phyloP scores from a whole-genome alignment of 2,113 vertebrate species.

The Odontophorus gujanensis region DNA sequence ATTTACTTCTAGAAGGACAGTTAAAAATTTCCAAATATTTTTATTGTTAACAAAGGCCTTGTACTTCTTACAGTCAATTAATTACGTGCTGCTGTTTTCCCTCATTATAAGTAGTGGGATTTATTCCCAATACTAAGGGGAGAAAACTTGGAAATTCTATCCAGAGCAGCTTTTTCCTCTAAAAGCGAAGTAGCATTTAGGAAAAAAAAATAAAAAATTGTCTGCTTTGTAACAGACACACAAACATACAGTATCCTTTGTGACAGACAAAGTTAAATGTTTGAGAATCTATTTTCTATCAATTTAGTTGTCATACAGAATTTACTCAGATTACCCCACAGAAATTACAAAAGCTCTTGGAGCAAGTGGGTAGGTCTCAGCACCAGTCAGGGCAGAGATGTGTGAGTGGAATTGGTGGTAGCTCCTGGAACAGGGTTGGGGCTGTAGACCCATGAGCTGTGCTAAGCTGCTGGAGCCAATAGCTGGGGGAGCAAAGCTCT shows the following conservation, averaged over 20 bases:
- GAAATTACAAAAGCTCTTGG: neutral
- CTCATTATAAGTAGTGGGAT: neutral
- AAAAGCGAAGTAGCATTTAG: neutral
- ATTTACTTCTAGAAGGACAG: neutral
- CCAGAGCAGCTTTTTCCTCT: neutral
- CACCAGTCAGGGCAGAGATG: neutral
- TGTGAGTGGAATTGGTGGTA: neutral
- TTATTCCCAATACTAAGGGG: neutral
- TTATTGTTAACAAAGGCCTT: neutral
- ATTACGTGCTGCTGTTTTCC: neutral
- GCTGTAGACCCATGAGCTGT: neutral
- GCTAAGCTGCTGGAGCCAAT: neutral
- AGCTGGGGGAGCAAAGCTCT: neutral
- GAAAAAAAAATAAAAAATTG: neutral
- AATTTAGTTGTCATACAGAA: neutral
- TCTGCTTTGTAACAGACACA: neutral
- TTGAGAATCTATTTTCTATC: neutral
- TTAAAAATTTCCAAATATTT: neutral
- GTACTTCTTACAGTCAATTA: neutral
- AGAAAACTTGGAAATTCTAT: neutral
- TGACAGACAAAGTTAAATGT: neutral
- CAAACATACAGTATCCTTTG: neutral
- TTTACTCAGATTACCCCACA: neutral
- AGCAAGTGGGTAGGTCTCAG: neutral
- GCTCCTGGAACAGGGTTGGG: neutral